Evolutionary conservation across 2,888 invertebrate genomes (phyloP).

Genomic region (Toxonevra muliebris): DNA sequence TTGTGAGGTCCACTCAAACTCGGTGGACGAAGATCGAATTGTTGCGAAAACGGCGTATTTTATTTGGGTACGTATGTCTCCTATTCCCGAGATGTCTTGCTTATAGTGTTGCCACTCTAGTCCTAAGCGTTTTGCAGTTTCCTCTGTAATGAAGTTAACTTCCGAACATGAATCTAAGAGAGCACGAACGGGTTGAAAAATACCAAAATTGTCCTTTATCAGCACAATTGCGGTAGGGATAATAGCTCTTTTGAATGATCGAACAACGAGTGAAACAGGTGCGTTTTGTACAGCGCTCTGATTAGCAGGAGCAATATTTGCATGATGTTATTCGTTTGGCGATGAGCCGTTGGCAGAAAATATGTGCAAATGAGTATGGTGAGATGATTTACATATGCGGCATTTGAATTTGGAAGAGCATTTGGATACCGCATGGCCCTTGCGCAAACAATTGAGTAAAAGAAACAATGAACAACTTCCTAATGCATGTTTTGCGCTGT

Average conservation of each 20-base stretch:
- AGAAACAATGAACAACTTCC: constrained; percentile 1
- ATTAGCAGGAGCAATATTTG: no score
- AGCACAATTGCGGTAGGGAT: no score
- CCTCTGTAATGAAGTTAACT: no score
- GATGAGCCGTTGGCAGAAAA: background rate
- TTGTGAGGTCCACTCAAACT: no score
- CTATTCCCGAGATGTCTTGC: no score
- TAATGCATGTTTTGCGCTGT: background rate
- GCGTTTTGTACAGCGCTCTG: background rate
- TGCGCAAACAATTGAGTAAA: constrained; percentile 6
- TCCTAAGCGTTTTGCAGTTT: constrained; percentile 31
- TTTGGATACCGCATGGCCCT: constrained; percentile 11
- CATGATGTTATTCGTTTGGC: no score
- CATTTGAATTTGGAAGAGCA: constrained; percentile 13
- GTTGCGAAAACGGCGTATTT: no score
- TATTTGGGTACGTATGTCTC: constrained; percentile 25
- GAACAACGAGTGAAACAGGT: background rate
- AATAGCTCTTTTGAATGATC: background rate
- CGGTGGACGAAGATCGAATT: no score
- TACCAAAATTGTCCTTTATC: constrained; percentile 17
- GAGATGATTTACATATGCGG: background rate
- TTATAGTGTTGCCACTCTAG: constrained; percentile 16
- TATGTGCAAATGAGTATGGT: constrained; percentile 1
- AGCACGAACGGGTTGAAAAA: constrained; percentile 27
- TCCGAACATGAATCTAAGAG: no score